Evolutionary conservation across 2,888 invertebrate genomes (phyloP).

Genomic region (Tinea trinotella): DNA sequence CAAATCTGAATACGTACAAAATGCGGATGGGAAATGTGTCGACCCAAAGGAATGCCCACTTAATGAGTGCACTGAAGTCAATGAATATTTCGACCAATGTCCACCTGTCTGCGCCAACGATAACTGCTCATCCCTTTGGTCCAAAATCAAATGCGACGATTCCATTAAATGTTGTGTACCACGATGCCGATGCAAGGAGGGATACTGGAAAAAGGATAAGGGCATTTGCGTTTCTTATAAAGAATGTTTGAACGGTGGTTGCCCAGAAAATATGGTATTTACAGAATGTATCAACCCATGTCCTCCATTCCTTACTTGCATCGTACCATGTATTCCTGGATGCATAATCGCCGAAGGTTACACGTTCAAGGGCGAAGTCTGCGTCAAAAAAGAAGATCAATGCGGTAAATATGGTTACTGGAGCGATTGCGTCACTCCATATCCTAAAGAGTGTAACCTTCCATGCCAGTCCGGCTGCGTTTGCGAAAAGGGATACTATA

Average conservation of each 20-base stretch:
- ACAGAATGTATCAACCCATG: not conserved
- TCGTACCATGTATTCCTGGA: not conserved
- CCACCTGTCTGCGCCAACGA: constrained; percentile 21
- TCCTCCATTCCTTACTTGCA: not conserved
- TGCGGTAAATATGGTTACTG: not conserved
- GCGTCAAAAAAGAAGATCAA: not conserved
- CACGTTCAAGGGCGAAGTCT: not conserved
- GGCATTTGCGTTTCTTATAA: constrained; percentile 17
- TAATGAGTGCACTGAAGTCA: constrained; percentile 19
- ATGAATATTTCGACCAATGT: constrained; percentile 21
- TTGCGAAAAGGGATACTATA: not conserved
- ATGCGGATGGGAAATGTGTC: not conserved
- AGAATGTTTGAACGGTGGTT: not conserved
- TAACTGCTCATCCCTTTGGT: constrained; percentile 19
- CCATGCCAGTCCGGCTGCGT: not conserved
- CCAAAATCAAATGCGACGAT: constrained; percentile 19
- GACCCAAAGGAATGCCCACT: not conserved
- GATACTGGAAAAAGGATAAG: constrained; percentile 19
- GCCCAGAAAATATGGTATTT: not conserved
- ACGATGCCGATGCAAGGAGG: constrained; percentile 21
- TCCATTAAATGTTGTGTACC: constrained; percentile 20
- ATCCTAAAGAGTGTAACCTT: not conserved
- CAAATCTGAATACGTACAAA: not conserved
- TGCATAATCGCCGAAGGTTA: not conserved
- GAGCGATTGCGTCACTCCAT: not conserved